Evolutionary conservation across 2,888 invertebrate species (phyloP).

Genomic region (Coenonympha arcania): DNA sequence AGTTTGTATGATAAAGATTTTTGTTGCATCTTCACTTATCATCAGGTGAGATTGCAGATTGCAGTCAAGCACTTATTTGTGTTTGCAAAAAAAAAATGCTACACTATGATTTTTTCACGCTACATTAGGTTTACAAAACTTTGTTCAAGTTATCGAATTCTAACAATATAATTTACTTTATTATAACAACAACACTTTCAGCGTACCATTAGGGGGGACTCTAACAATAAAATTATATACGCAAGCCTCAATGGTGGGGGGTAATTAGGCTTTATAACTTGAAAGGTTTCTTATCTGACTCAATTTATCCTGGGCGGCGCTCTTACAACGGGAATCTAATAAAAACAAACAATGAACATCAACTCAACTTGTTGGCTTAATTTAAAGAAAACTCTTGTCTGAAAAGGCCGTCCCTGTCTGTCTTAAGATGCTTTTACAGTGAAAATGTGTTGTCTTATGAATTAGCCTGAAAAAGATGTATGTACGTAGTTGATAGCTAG

Average conservation of each 20-base stretch:
- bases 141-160: not conserved
- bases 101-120: too few species aligned
- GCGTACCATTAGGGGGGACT: not conserved
- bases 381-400: constrained; percentile 7
- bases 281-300: constrained; percentile 24
- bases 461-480: too few species aligned
- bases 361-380: constrained; percentile 9
- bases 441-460: not conserved
- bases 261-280: constrained; percentile 23
- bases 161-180: not conserved
- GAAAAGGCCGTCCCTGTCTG: not conserved
- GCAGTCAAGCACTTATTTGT: too few species aligned
- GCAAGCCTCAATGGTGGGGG: constrained; percentile 11
- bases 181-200: not conserved
- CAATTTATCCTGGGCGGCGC: constrained; percentile 20
- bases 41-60: too few species aligned
- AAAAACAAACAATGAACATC: constrained; percentile 14
- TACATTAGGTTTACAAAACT: too few species aligned
- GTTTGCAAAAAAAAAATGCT: too few species aligned
- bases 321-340: constrained; percentile 8
- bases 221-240: constrained; percentile 15
- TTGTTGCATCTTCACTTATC: too few species aligned
- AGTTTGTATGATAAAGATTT: too few species aligned
- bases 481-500: too few species aligned
- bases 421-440: not conserved